phyloP scores from a whole-genome alignment of 2,797 vertebrate species.

The Acropternis orthonyx region DNA sequence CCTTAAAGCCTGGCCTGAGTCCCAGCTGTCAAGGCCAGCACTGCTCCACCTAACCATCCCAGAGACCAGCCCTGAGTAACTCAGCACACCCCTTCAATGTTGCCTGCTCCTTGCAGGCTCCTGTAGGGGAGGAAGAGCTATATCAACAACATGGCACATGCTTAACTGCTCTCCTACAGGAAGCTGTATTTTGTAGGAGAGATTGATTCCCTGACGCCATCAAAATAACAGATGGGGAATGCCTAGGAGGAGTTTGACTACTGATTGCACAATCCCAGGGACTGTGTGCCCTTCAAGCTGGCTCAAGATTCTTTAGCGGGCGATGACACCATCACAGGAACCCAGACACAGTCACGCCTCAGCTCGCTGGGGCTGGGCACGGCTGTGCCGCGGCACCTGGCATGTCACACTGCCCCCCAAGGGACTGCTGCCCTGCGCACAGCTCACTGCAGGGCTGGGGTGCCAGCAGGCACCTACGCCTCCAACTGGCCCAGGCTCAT shows the following conservation, averaged over 20 bases:
- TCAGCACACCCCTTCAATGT: not conserved
- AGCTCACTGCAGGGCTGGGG: not conserved
- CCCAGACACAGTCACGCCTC: not conserved
- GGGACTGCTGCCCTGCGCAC: not conserved
- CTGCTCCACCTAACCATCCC: rapidly evolving
- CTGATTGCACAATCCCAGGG: not conserved
- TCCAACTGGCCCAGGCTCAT: rapidly evolving
- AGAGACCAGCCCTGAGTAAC: not conserved
- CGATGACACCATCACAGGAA: rapidly evolving
- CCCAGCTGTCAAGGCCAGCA: not conserved
- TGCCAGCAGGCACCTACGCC: rapidly evolving
- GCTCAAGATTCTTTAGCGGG: not conserved
- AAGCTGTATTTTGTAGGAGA: not conserved
- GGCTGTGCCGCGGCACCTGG: rapidly evolving
- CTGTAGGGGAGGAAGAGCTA: not conserved
- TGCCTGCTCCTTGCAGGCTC: not conserved
- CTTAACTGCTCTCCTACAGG: not conserved
- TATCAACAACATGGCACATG: not conserved
- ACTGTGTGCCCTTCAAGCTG: not conserved
- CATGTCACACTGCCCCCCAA: rapidly evolving
- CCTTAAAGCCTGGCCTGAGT: not conserved
- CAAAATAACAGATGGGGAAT: not conserved
- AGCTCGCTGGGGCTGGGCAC: rapidly evolving
- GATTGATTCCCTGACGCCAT: not conserved
- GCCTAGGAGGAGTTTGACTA: not conserved